Evolutionary conservation across 2,888 invertebrate genomes (phyloP), one percentile per base, ranked within the genome.

Genomic region (Zygogramma bicolorata): DNA sequence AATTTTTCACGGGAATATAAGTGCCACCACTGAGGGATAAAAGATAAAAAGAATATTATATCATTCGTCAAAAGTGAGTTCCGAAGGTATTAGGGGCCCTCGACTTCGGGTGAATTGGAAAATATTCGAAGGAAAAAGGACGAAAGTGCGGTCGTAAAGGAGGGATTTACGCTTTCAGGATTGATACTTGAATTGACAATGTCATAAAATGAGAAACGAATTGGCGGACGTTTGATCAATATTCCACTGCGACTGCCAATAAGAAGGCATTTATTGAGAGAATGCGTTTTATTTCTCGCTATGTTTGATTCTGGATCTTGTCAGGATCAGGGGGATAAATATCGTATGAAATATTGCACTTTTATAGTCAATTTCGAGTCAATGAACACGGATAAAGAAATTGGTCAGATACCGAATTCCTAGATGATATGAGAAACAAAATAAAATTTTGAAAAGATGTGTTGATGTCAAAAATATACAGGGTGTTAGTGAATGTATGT

Each of bases 81-180:
- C 46, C 53, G 22, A 65, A 72, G 65, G 72, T 72, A 68, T 72
- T 68, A 68, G 65, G n/a, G 63, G 31, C 62, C 53, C 68, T 71
- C 72, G 65, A 71, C 49, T 57, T 63, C 53, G 60, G 59, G 71
- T 70, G 71, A 73, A 75, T 70, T 70, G 73, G 67, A 73, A 75
- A 70, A 73, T 75, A 73, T 75, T 75, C 67, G 70, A 68, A 65
- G 63, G 65, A 60, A 73, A 69, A 63, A 49, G 71, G 68, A 61
- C 71, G 58, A 73, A 75, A 71, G 75, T 71, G 69, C 62, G 66
- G 69, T 69, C 66, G 71, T 75, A 73, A 75, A 75, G 66, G 65
- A 65, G 71, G 69, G 69, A 71, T 73, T 73, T 59, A n/a, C 46
- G 63, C 59, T 68, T 61, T 31, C 13, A 49, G 68, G 68, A 72